phyloP scores from a whole-genome alignment of 2,113 vertebrate genomes.

The Axis porcinus region DNA sequence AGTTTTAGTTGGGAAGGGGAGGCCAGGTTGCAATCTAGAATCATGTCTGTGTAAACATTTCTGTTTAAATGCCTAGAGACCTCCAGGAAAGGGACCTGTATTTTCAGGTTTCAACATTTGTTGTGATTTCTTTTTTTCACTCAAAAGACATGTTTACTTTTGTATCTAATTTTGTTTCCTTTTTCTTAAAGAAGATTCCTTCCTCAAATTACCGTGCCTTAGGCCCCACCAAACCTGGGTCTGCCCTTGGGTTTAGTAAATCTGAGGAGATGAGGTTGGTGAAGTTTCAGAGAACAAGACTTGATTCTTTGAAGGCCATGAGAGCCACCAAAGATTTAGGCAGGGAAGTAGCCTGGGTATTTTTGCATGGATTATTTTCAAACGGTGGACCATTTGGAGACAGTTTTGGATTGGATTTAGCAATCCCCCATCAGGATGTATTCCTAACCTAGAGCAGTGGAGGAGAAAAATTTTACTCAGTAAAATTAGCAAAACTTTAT shows the following conservation, averaged over 20 bases:
- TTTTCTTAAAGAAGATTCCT: background rate
- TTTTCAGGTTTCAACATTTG: background rate
- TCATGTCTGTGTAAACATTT: background rate
- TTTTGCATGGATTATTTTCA: background rate
- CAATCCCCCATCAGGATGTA: background rate
- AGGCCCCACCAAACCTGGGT: background rate
- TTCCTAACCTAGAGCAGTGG: background rate
- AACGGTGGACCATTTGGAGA: background rate
- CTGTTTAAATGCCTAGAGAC: background rate
- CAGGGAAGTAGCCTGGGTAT: background rate
- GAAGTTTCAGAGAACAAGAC: background rate
- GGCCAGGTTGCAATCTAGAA: background rate
- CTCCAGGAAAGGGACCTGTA: background rate
- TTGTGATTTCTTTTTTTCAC: background rate
- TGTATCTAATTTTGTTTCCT: background rate
- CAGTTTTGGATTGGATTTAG: background rate
- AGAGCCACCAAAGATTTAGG: background rate
- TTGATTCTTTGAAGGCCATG: background rate
- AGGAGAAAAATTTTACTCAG: background rate
- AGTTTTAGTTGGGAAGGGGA: background rate
- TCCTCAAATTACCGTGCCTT: background rate
- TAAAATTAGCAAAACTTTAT: background rate
- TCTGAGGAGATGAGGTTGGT: background rate
- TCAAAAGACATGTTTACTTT: background rate
- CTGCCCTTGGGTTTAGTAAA: background rate